Evolutionary conservation across 2,888 invertebrate species (phyloP).

Genomic region (Eucera pruinosa): DNA sequence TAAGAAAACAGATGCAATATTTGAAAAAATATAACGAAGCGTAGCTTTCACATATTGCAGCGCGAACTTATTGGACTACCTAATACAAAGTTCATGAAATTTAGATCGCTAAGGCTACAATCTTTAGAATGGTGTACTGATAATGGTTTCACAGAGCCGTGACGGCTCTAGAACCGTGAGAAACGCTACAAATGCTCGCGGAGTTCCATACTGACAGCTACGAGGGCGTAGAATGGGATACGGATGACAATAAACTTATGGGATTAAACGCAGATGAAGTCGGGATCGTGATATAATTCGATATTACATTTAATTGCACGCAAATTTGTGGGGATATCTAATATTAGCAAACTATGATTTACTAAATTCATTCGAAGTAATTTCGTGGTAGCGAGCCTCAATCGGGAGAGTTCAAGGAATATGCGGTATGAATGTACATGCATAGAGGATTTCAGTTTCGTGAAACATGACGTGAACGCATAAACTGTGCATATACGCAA

Average conservation of each 20-base stretch:
- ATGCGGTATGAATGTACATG: no score
- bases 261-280: constrained; percentile 7
- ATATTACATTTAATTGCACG: not conserved
- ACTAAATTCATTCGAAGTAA: no score
- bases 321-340: not conserved
- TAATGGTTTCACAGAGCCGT: not conserved
- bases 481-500: no score
- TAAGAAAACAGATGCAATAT: no score
- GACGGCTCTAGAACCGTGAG: not conserved
- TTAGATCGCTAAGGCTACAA: no score
- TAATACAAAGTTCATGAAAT: not conserved
- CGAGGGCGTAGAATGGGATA: not conserved
- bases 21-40: no score
- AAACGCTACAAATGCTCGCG: constrained; percentile 10
- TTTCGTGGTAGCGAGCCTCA: no score
- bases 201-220: constrained; percentile 10
- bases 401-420: no score
- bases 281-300: not conserved
- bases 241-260: not conserved
- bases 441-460: no score
- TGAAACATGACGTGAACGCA: no score
- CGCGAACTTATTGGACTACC: no score
- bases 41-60: no score
- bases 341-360: not conserved
- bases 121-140: not conserved